Evolutionary conservation across 2,797 vertebrate genomes (phyloP).

Genomic region (Lutjanus campechanus): DNA sequence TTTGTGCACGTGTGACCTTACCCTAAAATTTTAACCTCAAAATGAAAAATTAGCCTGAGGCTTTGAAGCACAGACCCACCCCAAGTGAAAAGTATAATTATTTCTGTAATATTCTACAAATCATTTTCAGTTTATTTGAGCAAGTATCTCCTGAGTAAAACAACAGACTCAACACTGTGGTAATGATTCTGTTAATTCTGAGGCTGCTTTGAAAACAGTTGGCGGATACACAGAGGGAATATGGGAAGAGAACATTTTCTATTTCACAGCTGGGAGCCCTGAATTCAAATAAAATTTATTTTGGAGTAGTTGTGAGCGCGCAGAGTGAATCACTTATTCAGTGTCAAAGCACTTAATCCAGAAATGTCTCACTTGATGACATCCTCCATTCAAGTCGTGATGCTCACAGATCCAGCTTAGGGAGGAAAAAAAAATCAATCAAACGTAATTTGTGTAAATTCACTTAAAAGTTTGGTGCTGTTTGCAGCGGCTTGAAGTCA

Average conservation of each 20-base stretch:
- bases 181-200: slow-evolving; percentile 10
- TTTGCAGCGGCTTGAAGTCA: neutral
- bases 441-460: neutral
- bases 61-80: neutral
- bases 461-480: neutral
- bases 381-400: slow-evolving; percentile 12
- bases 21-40: neutral
- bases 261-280: neutral
- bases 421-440: neutral
- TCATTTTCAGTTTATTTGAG: neutral
- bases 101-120: neutral
- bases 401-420: neutral
- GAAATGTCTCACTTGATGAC: slow-evolving; percentile 20
- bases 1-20: too few species aligned
- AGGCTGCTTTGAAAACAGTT: neutral
- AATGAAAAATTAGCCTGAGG: neutral
- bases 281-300: neutral
- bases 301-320: neutral
- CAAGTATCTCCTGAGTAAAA: neutral
- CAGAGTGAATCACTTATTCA: slow-evolving; percentile 3
- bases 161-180: neutral
- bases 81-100: neutral
- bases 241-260: slow-evolving; percentile 7
- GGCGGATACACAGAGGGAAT: neutral
- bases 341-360: slow-evolving; percentile 13